Evolutionary conservation across 2,888 invertebrate genomes (phyloP), one percentile per base, ranked within the genome.

Genomic region (Macrosoma leucophasiata): DNA sequence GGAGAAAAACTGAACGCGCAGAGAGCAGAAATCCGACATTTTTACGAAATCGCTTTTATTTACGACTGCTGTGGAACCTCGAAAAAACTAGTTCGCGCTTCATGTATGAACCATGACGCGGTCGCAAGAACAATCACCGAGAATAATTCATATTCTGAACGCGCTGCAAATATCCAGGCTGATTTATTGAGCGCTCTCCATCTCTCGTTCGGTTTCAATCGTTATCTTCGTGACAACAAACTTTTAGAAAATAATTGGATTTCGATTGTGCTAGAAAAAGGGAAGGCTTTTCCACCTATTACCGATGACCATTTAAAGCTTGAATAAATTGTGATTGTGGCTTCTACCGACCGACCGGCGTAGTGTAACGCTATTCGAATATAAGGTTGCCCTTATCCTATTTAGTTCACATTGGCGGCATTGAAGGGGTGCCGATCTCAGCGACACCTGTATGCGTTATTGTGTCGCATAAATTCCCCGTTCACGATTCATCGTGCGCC

Each of bases 141-240:
- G 78, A 81, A 82, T 84, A 84, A 84, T 84, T 85, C 81, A 85
- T 84, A 79, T 81, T 82, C 81, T 60, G 73, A 72, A 72, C 76
- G 79, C 78, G 74, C 76, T 73, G 74, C 76, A 73, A 82, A 77
- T 74, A 74, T 72, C 72, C 71, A 62, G 62, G 58, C 60, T 66
- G 73, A 81, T 79, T 79, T 79, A 81, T 67, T 71, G 62, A 52
- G 55, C 55, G 68, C 62, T 66, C 26, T 35, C 35, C 35, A 35
- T 64, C 68, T 64, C 69, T 67, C 66, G 68, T 69, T 69, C 63
- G 63, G 62, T 61, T 62, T 44, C 39, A 46, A 53, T 52, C 48
- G 46, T 41, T 45, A 49, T 67, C 67, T 70, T 64, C 69, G 72
- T 75, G 74, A 75, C 71, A 71, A 69, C 71, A 71, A 73, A 75